Evolutionary conservation across 2,888 invertebrate genomes (phyloP), one percentile per base, ranked within the genome.

Genomic region (Epinotia brunnichana): DNA sequence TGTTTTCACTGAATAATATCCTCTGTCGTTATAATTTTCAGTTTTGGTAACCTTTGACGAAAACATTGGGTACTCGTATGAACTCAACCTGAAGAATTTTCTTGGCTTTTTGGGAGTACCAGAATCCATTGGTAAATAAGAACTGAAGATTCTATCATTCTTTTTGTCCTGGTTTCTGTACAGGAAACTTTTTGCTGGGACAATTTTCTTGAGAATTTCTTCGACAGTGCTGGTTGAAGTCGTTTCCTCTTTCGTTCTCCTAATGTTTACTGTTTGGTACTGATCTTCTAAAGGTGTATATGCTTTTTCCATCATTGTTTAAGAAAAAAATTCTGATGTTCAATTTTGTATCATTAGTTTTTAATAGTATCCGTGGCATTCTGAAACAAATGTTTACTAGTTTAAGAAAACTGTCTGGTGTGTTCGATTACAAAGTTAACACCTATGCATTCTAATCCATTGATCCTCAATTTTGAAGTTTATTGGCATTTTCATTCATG

Each of bases 111-210:
- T 89, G 0, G 83, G 76, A 0, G 84, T 76, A 0, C 79, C 87
- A 2, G 85, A 85, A 61, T 90, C 87, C 94, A 94, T 94, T 1
- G 92, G 92, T 21, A 91, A 79, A 73, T 94, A 94, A 0, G 93
- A 90, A 10, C 88, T 88, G 0, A 82, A 77, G 29, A 83, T 80
- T 77, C 87, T 84, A 3, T 85, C 83, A 51, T 74, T 75, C 71
- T 82, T 82, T 53, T 84, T 87, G 35, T 81, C 79, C 74, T 89
- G 87, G 56, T 91, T 85, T 80, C 92, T 89, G 69, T 94, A 94
- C 0, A 94, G 76, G 77, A 93, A 94, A 75, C 94, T 94, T 76
- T 92, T 93, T 0, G 90, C 88, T 51, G 91, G 90, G 1, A 90
- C 90, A 44, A 93, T 82, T 77, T 81, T 89, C 71, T 87, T 89